phyloP scores from a whole-genome alignment of 2,797 vertebrate genomes.

The Neomorphus geoffroyi region DNA sequence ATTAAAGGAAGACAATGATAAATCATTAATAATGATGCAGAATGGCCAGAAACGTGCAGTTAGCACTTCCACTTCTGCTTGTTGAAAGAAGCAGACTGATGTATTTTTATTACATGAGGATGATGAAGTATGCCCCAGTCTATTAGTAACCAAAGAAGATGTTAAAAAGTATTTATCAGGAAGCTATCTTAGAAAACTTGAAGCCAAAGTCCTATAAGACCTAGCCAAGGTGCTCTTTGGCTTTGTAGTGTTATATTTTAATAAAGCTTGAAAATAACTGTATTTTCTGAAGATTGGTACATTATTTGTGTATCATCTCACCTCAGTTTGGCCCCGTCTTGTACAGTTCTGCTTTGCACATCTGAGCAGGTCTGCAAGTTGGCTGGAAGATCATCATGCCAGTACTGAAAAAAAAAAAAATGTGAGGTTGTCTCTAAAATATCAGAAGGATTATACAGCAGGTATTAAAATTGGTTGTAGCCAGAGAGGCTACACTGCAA shows the following conservation, averaged over 20 bases:
- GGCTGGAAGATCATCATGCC: background rate
- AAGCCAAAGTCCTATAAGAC: background rate
- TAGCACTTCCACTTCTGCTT: constrained; percentile 6
- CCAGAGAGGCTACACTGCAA: background rate
- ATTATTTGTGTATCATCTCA: background rate
- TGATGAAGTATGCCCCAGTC: background rate
- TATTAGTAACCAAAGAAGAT: constrained; percentile 15
- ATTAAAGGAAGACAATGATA: constrained; percentile 53
- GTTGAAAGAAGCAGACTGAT: background rate
- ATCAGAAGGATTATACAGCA: background rate
- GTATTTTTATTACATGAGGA: constrained; percentile 23
- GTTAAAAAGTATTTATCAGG: background rate
- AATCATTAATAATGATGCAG: constrained; percentile 37
- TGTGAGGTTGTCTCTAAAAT: background rate
- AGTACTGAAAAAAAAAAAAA: background rate
- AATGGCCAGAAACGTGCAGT: constrained; percentile 37
- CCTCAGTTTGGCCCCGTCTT: background rate
- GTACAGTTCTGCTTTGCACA: background rate
- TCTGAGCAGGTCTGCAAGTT: background rate
- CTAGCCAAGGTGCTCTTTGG: background rate
- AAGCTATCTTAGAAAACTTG: background rate
- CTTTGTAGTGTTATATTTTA: background rate
- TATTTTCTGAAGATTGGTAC: background rate
- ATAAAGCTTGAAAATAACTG: background rate
- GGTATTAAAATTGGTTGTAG: background rate